These are phyloP conservation scores for Copidosoma aretas DNA, from an alignment of 2,888 invertebrate species.

Conservation along the genomic window DNA sequence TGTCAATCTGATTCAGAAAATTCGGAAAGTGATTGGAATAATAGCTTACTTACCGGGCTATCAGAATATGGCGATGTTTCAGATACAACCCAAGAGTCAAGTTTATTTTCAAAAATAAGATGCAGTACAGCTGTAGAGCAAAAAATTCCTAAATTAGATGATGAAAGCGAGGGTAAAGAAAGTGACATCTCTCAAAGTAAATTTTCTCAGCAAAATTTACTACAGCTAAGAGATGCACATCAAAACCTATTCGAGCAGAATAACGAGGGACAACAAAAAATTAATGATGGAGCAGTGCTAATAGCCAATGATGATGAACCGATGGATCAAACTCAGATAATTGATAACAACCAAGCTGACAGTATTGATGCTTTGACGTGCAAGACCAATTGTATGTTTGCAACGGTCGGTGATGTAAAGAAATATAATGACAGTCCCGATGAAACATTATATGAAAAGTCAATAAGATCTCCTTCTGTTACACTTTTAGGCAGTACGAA, in stretches of 20 bases:
- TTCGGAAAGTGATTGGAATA: constrained; percentile 77
- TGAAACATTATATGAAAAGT: constrained; percentile 59
- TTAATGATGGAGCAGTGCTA: too few relatives aligned
- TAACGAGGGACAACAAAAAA: too few relatives aligned
- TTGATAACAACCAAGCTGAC: constrained; percentile 64
- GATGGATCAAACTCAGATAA: constrained; percentile 66
- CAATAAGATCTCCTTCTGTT: constrained; percentile 65
- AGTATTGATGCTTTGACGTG: too few relatives aligned
- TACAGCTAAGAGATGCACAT: too few relatives aligned
- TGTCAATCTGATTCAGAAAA: constrained; percentile 77
- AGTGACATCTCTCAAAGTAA: too few relatives aligned
- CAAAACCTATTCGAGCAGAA: too few relatives aligned
- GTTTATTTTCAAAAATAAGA: constrained; percentile 71
- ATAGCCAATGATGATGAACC: constrained; percentile 66
- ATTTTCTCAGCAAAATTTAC: too few relatives aligned
- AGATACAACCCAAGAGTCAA: constrained; percentile 71
- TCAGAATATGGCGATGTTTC: constrained; percentile 76
- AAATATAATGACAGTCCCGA: constrained; percentile 57
- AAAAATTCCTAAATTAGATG: constrained; percentile 63
- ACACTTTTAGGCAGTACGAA: constrained; percentile 69
- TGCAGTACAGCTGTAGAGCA: constrained; percentile 60
- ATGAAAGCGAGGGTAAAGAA: too few relatives aligned
- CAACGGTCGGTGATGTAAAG: constrained; percentile 78
- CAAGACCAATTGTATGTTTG: constrained; percentile 64
- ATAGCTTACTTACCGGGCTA: constrained; percentile 73